phyloP scores from a whole-genome alignment of 1,140 invertebrate species.

The Apis dorsata region DNA sequence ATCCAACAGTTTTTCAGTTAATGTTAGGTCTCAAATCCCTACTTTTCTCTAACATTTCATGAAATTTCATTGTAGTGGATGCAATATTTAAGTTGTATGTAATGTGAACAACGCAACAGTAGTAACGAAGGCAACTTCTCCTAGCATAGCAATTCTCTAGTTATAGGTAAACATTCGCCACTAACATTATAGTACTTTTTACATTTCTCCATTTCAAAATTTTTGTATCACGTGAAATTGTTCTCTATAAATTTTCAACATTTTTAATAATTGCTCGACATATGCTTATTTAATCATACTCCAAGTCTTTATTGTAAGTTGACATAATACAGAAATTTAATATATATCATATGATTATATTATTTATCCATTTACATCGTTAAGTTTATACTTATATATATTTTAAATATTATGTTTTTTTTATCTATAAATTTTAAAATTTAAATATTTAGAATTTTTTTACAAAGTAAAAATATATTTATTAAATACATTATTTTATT shows the following conservation, averaged over 20 bases:
- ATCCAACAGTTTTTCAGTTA: no score
- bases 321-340: not conserved
- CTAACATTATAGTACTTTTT: no score
- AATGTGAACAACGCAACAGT: not conserved
- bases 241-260: no score
- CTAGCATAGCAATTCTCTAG: not conserved
- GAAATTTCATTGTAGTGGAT: no score
- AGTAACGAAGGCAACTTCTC: constrained; percentile 14
- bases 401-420: not conserved
- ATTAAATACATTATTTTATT: no score
- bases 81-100: not conserved
- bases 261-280: not conserved
- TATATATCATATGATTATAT: not conserved
- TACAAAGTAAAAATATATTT: not conserved
- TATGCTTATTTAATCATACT: not conserved
- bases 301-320: constrained; percentile 18
- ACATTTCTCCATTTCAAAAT: not conserved
- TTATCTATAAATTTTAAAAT: not conserved
- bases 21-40: no score
- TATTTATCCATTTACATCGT: not conserved
- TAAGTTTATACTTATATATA: not conserved
- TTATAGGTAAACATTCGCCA: not conserved
- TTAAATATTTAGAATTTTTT: not conserved
- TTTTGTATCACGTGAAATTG: not conserved
- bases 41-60: no score